Percentiles rank a stretch among this genome's conserved stretches.
Conservation (phyloP, 2,888 invertebrate species). For the Drosophila nr. fundita region DNA sequence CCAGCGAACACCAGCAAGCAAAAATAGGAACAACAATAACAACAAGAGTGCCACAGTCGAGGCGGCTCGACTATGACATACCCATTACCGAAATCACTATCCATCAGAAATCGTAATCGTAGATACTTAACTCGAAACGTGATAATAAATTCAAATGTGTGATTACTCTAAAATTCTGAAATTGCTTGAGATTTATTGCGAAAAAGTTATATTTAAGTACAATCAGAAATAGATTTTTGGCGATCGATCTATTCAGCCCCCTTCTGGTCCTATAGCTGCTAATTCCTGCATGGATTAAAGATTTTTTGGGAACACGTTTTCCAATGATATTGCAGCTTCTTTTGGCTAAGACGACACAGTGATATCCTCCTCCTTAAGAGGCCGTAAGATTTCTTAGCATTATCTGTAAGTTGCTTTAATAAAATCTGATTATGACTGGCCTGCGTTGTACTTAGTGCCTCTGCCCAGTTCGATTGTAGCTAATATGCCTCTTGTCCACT, state of each 20-base stretch:
- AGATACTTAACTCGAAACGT: not conserved
- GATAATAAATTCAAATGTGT: too few relatives aligned
- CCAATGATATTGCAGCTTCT: not conserved
- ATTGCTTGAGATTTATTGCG: not conserved
- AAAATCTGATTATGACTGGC: not conserved
- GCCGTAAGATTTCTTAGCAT: not conserved
- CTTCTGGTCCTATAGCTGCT: not conserved
- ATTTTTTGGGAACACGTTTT: not conserved
- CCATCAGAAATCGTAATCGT: not conserved
- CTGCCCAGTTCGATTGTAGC: not conserved
- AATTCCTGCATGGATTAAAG: not conserved
- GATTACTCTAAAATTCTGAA: not conserved
- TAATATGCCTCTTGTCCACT: slow-evolving; percentile 4
- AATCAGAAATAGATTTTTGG: not conserved
- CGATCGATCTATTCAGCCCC: not conserved
- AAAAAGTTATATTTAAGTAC: not conserved
- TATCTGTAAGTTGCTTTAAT: not conserved
- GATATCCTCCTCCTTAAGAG: not conserved
- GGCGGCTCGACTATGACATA: not conserved
- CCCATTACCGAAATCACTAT: not conserved
- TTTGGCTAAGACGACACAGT: not conserved
- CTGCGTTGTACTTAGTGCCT: not conserved
- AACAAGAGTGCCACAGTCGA: not conserved
- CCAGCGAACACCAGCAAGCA: slow-evolving; percentile 40
- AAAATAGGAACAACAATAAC: slow-evolving; percentile 35